Base-by-base conservation (phyloP, 2,113 vertebrate genomes). In the Irena cyanogastra region DNA sequence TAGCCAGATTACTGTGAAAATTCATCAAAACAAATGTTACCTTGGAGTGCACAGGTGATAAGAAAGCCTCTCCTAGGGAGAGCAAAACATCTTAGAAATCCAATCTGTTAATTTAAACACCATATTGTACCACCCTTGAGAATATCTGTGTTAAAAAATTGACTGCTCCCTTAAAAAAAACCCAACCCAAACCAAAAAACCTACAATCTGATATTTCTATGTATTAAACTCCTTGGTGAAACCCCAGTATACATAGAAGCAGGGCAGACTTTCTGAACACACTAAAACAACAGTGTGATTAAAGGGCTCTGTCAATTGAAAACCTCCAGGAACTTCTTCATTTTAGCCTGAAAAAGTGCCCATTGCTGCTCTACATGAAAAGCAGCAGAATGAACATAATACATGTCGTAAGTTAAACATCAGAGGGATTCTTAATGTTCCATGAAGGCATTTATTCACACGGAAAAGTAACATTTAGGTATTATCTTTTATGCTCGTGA, bases 261-360 rank as follows among this genome's bases (percentile, higher is more conserved):
- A 44, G 45, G 26, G 33, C 35, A 89, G 33, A 57, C n/a, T 70
- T 53, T 80, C 50, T 44, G 49, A 71, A 56, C 53, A 68, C 16
- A 42, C 0, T 1, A 64, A 80, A 83, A 1, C n/a, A 47, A 42
- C 0, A 6, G n/a, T 16, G 33, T 20, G 13, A 24, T 50, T 87
- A 52, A 80, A 69, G 30, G 41, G 12, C 81, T 87, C 50, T 54
- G 9, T 24, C 30, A 65, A 12, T 9, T 27, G 23, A 77, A 91
- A 91, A 86, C 35, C 30, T 77, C 31, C 59, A 78, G 41, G 49
- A 86, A n/a, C 33, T 7, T 26, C 33, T 47, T 78, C 21, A 8
- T 41, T 33, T 79, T 44, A 83, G 19, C 23, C 41, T 77, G 28
- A 49, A 89, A 50, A 89, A 50, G 16, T 39, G 24, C 5, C 20